Evolutionary conservation across 1,140 invertebrate species (phyloP).

Genomic region (Gonatopus flavifemur): DNA sequence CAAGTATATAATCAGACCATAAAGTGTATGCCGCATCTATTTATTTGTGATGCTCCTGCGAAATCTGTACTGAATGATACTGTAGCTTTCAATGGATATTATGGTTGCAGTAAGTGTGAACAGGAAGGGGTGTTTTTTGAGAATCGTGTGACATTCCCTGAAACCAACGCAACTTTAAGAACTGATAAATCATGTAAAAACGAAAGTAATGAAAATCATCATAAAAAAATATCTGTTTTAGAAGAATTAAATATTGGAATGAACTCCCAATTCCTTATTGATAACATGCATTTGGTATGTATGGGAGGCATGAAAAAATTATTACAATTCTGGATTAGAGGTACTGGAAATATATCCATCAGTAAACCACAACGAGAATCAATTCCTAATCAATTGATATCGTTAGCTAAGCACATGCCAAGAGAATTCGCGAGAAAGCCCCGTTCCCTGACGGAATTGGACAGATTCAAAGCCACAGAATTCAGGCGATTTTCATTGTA

Average conservation of each 20-base stretch:
- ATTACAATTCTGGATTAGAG: conserved; percentile 21
- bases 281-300: conserved; percentile 33
- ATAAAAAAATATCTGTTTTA: conserved; percentile 6
- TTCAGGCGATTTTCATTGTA: conserved; percentile 33
- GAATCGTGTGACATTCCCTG: not conserved
- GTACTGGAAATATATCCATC: too few species aligned
- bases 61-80: not conserved
- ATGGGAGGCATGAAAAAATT: conserved; percentile 30
- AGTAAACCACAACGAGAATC: not conserved
- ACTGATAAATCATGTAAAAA: conserved; percentile 1
- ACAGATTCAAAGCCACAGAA: conserved; percentile 38
- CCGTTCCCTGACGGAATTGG: conserved; percentile 16
- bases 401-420: conserved; percentile 10
- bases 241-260: conserved; percentile 16
- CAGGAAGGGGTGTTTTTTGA: not conserved
- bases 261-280: conserved; percentile 21
- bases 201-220: conserved; percentile 2
- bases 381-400: not conserved
- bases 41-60: conserved; percentile 5
- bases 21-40: too few species aligned
- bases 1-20: too few species aligned
- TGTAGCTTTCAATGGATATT: not conserved
- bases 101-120: conserved; percentile 3
- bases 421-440: conserved; percentile 35
- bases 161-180: not conserved